Conservation (phyloP, 2,113 vertebrate species). For the Engystomops pustulosus region DNA sequence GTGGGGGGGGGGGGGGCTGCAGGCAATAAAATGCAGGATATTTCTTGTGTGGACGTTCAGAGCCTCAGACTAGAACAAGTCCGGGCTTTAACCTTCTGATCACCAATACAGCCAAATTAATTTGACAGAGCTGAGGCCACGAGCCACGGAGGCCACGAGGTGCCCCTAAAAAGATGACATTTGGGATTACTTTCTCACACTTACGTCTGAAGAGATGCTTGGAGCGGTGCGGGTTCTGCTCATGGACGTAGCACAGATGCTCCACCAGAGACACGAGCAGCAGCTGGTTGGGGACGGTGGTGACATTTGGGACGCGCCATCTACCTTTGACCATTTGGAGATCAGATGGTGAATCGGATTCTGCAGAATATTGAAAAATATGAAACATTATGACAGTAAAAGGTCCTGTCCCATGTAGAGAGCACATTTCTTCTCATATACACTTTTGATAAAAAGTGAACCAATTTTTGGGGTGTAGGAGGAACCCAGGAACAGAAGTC, state of each 20-base stretch:
- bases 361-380: constrained; percentile 75
- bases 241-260: constrained; percentile 91
- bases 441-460: too few species aligned
- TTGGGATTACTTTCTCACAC: too few species aligned
- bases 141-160: too few species aligned
- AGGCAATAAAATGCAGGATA: neutral
- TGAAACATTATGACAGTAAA: too few species aligned
- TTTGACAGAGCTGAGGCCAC: too few species aligned
- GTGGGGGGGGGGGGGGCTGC: too few species aligned
- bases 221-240: constrained; percentile 81
- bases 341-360: constrained; percentile 83
- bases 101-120: neutral
- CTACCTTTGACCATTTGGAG: constrained; percentile 77
- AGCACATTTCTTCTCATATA: too few species aligned
- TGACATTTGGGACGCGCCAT: constrained; percentile 78
- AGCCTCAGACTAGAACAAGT: neutral
- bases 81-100: neutral
- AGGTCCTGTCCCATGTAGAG: too few species aligned
- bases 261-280: constrained; percentile 91
- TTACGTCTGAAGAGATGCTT: constrained; percentile 88
- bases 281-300: constrained; percentile 92
- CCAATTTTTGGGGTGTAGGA: too few species aligned
- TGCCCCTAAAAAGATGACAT: too few species aligned
- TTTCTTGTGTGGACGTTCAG: neutral
- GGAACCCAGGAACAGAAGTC: too few species aligned